Conservation (phyloP, 2,113 vertebrate species). For the Onychorhynchus coronatus region DNA sequence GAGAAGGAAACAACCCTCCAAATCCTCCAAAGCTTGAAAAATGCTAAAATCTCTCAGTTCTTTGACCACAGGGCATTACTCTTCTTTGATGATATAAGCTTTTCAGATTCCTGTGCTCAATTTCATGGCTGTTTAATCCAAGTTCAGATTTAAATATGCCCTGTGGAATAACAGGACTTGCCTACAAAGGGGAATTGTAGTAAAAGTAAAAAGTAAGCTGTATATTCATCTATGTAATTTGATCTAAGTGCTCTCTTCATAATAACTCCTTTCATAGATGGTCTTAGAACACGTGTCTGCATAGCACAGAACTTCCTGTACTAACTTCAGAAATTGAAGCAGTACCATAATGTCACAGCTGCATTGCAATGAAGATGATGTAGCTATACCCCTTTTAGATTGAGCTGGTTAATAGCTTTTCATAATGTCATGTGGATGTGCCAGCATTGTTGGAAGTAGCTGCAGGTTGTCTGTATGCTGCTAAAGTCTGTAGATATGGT, state of each 20-base stretch:
- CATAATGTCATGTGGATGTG: neutral
- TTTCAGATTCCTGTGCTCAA: neutral
- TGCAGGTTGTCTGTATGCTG: neutral
- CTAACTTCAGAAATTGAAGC: neutral
- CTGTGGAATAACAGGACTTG: neutral
- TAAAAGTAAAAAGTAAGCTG: neutral
- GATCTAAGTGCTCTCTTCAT: neutral
- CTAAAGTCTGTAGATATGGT: neutral
- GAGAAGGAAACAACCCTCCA: neutral
- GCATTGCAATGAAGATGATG: neutral
- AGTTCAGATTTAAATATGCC: neutral
- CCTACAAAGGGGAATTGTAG: neutral
- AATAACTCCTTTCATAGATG: neutral
- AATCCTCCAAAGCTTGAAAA: neutral
- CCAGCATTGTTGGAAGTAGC: neutral
- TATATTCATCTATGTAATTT: neutral
- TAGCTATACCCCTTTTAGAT: neutral
- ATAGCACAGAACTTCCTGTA: neutral
- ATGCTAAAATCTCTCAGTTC: neutral
- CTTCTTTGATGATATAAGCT: neutral
- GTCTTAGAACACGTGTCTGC: neutral
- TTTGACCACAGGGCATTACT: neutral
- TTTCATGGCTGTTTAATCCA: neutral
- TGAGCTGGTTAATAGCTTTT: neutral
- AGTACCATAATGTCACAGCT: neutral